These are phyloP conservation scores for Portunus trituberculatus DNA, from an alignment of 1,140 invertebrate genomes.

Conservation along the genomic window DNA sequence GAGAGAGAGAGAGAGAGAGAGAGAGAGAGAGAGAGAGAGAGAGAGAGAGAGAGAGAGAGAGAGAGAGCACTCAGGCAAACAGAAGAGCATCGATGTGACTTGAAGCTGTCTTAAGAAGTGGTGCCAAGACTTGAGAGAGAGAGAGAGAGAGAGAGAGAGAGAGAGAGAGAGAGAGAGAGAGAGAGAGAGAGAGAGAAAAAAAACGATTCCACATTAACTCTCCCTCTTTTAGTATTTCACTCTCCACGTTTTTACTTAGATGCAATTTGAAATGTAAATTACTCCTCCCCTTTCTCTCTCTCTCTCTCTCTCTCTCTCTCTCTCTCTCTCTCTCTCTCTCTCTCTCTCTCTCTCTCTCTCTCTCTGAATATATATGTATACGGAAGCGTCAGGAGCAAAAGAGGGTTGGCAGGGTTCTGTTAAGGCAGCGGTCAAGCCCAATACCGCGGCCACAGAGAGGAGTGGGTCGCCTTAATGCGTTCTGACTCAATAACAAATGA, in stretches of 20 bases:
- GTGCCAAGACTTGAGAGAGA: not conserved
- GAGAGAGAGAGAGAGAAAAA: not conserved
- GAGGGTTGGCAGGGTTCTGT: not conserved
- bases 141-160: no score
- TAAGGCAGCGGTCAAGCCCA: conserved; percentile 50
- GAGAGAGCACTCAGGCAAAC: not conserved
- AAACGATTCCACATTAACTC: conserved; percentile 15
- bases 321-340: not conserved
- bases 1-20: no score
- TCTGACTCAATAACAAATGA: conserved; percentile 71
- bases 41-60: no score
- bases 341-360: not conserved
- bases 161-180: no score
- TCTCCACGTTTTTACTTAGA: not conserved
- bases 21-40: no score
- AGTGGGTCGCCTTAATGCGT: conserved; percentile 67
- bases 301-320: not conserved
- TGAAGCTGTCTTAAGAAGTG: no score
- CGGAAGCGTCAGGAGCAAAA: not conserved
- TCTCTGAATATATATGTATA: not conserved
- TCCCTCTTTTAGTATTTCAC: conserved; percentile 14
- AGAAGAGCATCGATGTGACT: not conserved
- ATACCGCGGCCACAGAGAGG: conserved; percentile 40
- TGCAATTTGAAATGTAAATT: not conserved
- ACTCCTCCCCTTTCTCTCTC: not conserved